Conservation (phyloP, 2,888 invertebrate species). For the Rugalucina vietnamica region DNA sequence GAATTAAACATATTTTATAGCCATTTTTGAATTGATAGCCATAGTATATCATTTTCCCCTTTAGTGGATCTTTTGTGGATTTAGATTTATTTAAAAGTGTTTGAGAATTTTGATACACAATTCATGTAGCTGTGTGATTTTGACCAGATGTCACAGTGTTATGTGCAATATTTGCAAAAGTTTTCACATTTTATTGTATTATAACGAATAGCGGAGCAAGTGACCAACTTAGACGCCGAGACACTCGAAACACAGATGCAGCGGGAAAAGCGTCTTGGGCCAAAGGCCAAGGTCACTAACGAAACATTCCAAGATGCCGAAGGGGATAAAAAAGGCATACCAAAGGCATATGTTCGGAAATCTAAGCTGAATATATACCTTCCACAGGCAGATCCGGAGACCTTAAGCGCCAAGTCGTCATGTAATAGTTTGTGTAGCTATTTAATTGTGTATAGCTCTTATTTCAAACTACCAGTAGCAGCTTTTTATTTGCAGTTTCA, state of each 20-base stretch:
- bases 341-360: conserved; percentile 37
- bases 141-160: too few relatives aligned
- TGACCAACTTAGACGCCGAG: conserved; percentile 45
- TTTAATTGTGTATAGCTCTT: neutral
- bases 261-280: conserved; percentile 56
- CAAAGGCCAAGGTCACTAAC: conserved; percentile 44
- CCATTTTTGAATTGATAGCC: too few relatives aligned
- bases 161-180: too few relatives aligned
- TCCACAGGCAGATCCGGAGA: conserved; percentile 57
- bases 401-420: conserved; percentile 44
- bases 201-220: too few relatives aligned
- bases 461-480: conserved; percentile 6
- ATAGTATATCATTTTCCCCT: too few relatives aligned
- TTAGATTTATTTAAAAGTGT: too few relatives aligned
- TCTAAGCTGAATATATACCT: conserved; percentile 59
- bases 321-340: conserved; percentile 40
- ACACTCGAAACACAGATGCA: conserved; percentile 62
- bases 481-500: too few relatives aligned
- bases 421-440: neutral
- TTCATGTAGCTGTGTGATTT: too few relatives aligned
- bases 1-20: too few relatives aligned
- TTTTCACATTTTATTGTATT: too few relatives aligned
- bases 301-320: conserved; percentile 55
- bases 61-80: too few relatives aligned
- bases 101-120: too few relatives aligned